Base-by-base conservation (phyloP, 2,113 vertebrate species). In the Lepisosteus osseus region DNA sequence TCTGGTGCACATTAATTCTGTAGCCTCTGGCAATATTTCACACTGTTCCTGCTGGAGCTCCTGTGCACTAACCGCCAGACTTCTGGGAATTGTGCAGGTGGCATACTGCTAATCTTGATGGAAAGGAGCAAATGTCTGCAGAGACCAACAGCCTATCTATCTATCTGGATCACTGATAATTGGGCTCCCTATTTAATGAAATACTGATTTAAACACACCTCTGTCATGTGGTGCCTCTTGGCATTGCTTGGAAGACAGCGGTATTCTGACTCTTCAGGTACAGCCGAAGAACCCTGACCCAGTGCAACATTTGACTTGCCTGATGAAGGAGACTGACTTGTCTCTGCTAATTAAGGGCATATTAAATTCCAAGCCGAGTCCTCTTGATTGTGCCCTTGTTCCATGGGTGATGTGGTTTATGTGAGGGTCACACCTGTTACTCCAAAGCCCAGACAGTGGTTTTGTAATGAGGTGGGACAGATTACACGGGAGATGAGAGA, bases 281-380 rank as follows among this genome's bases (percentile, higher is more conserved):
- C 4, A 55, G 15, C 3, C 12, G 43, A 44, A 45, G 14, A 65
- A 6, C 5, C 59, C 12, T 51, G 42, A 47, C 29, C 12, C 4
- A 65, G 12, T 13, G 57, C 54, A 1, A 44, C 47, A 54, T 8
- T 54, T 68, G 67, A 69, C 76, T 68, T 71, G 83, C 75, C 83
- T 82, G 74, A 73, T 29, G 74, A 67, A 51, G 47, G 47, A 51
- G 9, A 51, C 47, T 51, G 47, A 51, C 9, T 6, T 9, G 47
- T 9, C 47, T 1, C 47, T 1, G 9, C 9, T 9, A 6, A 51
- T 51, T 51, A 51, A 6, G 47, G 9, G 47, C 47, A 9, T 51
- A 51, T 51, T 51, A 5, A 9, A 5, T 9, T 51, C 47, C 47
- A 5, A 51, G 47, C 5, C 47, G 47, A 9, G 9, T 51, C 5